phyloP scores from a whole-genome alignment of 2,888 invertebrate species.

The Callyntrura sp. region DNA sequence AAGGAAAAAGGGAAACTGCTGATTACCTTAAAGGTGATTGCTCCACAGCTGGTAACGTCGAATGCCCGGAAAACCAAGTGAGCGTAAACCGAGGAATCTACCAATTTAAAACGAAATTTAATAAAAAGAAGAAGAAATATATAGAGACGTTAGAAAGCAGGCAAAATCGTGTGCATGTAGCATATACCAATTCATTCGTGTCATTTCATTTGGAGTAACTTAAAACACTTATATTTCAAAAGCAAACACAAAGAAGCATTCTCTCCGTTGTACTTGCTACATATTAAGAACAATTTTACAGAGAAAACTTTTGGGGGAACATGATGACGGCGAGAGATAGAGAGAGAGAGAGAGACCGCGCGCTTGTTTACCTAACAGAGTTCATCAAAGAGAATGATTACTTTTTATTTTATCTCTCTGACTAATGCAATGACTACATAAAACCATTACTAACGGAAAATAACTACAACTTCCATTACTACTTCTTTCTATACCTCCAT shows the following conservation, averaged over 20 bases:
- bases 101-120: constrained; percentile 83
- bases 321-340: neutral
- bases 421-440: constrained; percentile 53
- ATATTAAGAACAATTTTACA: neutral
- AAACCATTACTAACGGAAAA: constrained; percentile 23
- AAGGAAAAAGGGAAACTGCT: constrained; percentile 57
- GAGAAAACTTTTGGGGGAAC: neutral
- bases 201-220: constrained; percentile 35
- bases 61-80: constrained; percentile 99
- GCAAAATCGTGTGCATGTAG: too few relatives aligned
- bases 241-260: constrained; percentile 35
- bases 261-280: constrained; percentile 18
- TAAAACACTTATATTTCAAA: constrained; percentile 55
- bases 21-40: constrained; percentile 98
- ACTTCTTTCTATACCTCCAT: neutral
- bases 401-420: constrained; percentile 57
- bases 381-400: constrained; percentile 72
- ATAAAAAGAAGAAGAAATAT: constrained; percentile 36
- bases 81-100: constrained; percentile 98
- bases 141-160: constrained; percentile 63
- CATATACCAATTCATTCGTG: constrained; percentile 60
- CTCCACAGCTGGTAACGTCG: constrained; percentile 98
- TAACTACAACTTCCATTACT: constrained; percentile 24
- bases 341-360: neutral
- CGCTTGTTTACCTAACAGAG: constrained; percentile 40